Evolutionary conservation across 2,888 invertebrate genomes (phyloP).

Genomic region (Drosophila siamana): DNA sequence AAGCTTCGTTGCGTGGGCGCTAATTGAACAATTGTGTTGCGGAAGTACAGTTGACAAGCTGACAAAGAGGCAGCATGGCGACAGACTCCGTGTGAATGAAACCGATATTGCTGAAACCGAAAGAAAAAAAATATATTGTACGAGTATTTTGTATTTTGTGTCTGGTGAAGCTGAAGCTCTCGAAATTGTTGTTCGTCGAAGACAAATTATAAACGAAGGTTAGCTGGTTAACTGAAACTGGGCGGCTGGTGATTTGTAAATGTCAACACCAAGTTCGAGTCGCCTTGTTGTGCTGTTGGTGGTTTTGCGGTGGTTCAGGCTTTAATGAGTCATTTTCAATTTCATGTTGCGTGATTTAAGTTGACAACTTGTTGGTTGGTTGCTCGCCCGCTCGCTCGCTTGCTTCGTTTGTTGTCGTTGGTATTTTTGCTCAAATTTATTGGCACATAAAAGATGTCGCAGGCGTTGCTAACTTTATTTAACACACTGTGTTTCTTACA

Average conservation of each 20-base stretch:
- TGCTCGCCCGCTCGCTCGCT: too few relatives aligned
- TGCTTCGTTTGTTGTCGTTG: conserved; percentile 36
- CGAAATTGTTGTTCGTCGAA: conserved; percentile 51
- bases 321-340: conserved; percentile 76
- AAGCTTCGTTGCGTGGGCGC: conserved; percentile 17
- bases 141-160: not conserved
- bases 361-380: conserved; percentile 56
- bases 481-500: conserved; percentile 51
- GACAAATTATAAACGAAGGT: conserved; percentile 66
- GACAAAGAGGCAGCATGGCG: conserved; percentile 34
- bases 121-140: not conserved
- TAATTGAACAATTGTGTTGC: conserved; percentile 53
- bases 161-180: conserved; percentile 9
- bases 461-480: conserved; percentile 81
- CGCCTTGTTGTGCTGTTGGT: conserved; percentile 11
- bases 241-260: conserved; percentile 77
- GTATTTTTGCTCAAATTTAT: conserved; percentile 74
- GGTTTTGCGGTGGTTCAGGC: conserved; percentile 24
- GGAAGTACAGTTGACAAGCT: conserved; percentile 48
- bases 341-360: conserved; percentile 77
- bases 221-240: conserved; percentile 58
- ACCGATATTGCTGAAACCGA: not conserved
- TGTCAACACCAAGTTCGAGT: conserved; percentile 72
- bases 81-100: conserved; percentile 21
- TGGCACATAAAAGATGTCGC: conserved; percentile 76